These are phyloP conservation scores for Willowsia nigromaculata DNA, from an alignment of 2,888 invertebrate species.

Conservation along the genomic window DNA sequence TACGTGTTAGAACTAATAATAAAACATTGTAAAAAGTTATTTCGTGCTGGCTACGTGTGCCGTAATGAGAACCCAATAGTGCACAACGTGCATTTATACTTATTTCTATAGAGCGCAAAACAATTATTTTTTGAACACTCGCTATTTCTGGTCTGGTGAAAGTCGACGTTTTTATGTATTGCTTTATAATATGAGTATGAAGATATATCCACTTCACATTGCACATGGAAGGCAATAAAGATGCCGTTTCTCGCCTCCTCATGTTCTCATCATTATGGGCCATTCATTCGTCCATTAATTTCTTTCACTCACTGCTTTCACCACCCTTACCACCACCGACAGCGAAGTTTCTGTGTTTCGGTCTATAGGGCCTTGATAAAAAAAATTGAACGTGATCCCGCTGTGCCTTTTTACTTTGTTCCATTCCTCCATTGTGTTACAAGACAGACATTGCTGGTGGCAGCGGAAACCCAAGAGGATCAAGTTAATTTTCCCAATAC, in stretches of 20 bases:
- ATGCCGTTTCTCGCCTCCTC: conserved; percentile 11
- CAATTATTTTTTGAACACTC: not conserved
- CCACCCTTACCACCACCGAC: not conserved
- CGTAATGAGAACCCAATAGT: too few relatives aligned
- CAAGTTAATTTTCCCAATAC: conserved; percentile 18
- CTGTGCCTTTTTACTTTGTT: conserved; percentile 10
- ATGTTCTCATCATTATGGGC: conserved; percentile 47
- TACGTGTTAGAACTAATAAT: not conserved
- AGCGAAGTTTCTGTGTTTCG: not conserved
- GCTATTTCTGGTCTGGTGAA: not conserved
- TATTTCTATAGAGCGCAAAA: not conserved
- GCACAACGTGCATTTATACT: not conserved
- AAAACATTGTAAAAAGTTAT: not conserved
- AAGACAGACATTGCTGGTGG: not conserved
- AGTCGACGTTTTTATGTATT: not conserved
- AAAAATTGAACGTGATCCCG: conserved; percentile 12
- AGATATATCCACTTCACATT: not conserved
- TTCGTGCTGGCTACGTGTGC: not conserved
- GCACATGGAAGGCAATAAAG: conserved; percentile 43
- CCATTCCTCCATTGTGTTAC: not conserved
- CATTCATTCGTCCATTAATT: conserved; percentile 52
- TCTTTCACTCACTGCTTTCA: conserved; percentile 50
- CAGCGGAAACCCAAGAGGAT: not conserved
- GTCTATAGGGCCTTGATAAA: not conserved
- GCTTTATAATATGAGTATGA: not conserved